phyloP scores from a whole-genome alignment of 2,888 invertebrate species.

The Agrilus biguttatus region DNA sequence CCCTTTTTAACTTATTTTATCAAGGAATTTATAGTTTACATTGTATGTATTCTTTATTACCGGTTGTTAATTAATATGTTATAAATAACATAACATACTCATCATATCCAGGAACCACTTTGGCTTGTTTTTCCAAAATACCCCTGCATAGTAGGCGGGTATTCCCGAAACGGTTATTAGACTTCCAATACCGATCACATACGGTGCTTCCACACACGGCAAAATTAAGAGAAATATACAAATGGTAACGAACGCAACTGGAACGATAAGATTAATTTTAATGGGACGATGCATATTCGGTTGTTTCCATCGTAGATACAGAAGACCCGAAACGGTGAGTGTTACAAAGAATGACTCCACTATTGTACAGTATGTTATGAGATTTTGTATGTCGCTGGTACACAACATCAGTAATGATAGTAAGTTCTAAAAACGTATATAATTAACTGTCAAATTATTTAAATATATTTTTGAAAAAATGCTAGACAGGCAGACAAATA shows the following conservation, averaged over 20 bases:
- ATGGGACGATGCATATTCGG: constrained; percentile 75
- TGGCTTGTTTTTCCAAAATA: constrained; percentile 54
- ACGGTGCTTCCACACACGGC: constrained; percentile 65
- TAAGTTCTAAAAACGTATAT: constrained; percentile 47
- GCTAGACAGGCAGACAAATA: background rate
- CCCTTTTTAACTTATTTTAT: background rate
- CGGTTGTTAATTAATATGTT: background rate
- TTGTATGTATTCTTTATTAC: background rate
- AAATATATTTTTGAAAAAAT: too few species aligned
- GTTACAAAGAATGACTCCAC: constrained; percentile 88
- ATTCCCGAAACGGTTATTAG: constrained; percentile 70
- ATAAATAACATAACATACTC: constrained; percentile 41
- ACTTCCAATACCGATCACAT: constrained; percentile 64
- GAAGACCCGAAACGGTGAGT: constrained; percentile 68
- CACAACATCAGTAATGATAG: constrained; percentile 74
- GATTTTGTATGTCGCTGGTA: constrained; percentile 67
- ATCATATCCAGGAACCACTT: constrained; percentile 40
- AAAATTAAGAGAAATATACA: constrained; percentile 67
- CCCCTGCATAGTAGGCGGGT: constrained; percentile 64
- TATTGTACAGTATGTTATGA: constrained; percentile 84
- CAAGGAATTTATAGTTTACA: background rate
- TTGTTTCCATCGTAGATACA: constrained; percentile 67
- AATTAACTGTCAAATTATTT: too few species aligned
- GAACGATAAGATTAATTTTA: constrained; percentile 51
- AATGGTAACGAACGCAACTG: constrained; percentile 59